Evolutionary conservation across 2,113 vertebrate species (phyloP).

Genomic region (Onychostruthus taczanowskii): DNA sequence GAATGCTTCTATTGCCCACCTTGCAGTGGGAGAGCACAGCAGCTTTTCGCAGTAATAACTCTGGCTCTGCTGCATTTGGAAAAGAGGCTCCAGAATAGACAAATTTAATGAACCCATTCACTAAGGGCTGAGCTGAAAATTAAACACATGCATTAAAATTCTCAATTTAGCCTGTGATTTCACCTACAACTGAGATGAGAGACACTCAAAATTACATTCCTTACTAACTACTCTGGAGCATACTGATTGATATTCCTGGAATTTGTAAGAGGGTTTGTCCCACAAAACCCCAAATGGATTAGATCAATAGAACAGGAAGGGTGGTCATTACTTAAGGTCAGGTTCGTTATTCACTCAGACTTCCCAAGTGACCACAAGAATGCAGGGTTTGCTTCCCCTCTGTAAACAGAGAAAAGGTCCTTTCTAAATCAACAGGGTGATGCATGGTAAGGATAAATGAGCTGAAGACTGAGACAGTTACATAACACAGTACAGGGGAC

Average conservation of each 20-base stretch:
- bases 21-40: background rate
- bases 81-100: background rate
- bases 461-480: background rate
- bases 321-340: background rate
- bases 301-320: background rate
- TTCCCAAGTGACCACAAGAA: slow-evolving; percentile 27
- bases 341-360: background rate
- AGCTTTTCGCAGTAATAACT: background rate
- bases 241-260: background rate
- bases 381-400: background rate
- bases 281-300: background rate
- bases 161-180: background rate
- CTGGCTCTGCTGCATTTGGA: background rate
- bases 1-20: background rate
- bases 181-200: background rate
- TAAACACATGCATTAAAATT: background rate
- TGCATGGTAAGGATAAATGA: background rate
- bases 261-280: background rate
- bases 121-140: background rate
- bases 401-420: background rate
- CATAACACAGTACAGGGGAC: background rate
- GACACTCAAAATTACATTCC: background rate
- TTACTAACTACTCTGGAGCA: background rate
- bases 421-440: background rate
- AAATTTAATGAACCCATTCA: background rate